Base-by-base conservation (phyloP, 2,113 vertebrate genomes). In the Damaliscus lunatus region DNA sequence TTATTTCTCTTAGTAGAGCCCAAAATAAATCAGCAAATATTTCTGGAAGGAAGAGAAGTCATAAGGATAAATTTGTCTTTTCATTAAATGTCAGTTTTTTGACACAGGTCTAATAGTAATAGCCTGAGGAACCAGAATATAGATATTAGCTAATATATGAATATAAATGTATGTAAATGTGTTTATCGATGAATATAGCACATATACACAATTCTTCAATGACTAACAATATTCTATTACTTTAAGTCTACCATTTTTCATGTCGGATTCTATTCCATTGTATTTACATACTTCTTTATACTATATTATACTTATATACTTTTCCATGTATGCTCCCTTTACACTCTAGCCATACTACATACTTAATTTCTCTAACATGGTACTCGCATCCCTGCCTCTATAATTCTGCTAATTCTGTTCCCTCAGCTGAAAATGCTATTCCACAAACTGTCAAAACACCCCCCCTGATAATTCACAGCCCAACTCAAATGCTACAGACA, bases 371-470 rank as follows among this genome's bases (percentile, higher is more conserved):
- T 90, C 36, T 74, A 80, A 74, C 15, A 78, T 53, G n/a, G 23
- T 17, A 59, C n/a, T 31, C 40, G 1, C 14, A 67, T 85, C 29
- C 57, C 40, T 88, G 60, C 31, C 53, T 97, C 84, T 88, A 31
- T 31, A 81, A 89, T 60, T 95, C 80, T 90, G 53, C 57, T 94
- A 92, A 92, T 94, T 94, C 92, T 96, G 19, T 90, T 94, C 67
- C 67, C 78, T 97, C 78, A 94, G 48, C 94, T 97, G 91, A 97
- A 82, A 96, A 97, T 94, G 82, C 85, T 55, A 29, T 94, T 97
- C 82, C 53, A 96, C 88, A 95, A 98, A 96, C 88, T 98, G 90
- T 96, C 90, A 95, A 94, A 95, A 97, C 88, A 97, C 36, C 23
- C 85, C 36, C 57, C 81, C 53, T 84, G 92, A 64, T 91, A 90